Conservation (phyloP, 2,113 vertebrate genomes). For the Gallinago jamesoni region DNA sequence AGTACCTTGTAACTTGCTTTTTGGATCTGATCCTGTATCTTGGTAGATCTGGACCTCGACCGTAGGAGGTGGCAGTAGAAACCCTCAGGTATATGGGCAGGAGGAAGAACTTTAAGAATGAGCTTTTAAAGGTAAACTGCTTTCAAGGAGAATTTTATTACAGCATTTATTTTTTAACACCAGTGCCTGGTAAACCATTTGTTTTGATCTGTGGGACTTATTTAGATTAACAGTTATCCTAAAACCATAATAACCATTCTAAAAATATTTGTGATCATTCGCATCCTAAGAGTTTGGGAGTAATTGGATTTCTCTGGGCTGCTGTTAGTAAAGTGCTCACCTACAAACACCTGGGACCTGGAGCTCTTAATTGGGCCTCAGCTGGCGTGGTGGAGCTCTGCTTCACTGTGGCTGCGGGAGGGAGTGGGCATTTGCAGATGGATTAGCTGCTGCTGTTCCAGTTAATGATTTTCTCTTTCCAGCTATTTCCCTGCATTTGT, state of each 20-base stretch:
- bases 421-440: background rate
- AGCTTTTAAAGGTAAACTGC: background rate
- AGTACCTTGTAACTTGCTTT: background rate
- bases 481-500: background rate
- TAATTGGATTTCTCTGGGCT: conserved; percentile 1
- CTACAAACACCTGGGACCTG: background rate
- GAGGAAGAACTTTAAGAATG: background rate
- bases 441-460: background rate
- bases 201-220: conserved; percentile 23
- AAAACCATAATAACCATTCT: background rate
- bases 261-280: background rate
- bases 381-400: background rate
- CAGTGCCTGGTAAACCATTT: background rate
- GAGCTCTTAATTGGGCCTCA: background rate
- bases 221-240: conserved; percentile 30
- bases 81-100: background rate
- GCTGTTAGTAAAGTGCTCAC: background rate
- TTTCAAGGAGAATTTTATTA: conserved; percentile 25
- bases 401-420: background rate
- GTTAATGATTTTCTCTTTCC: background rate
- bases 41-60: background rate
- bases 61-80: background rate
- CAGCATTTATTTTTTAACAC: background rate
- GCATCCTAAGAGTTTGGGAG: background rate
- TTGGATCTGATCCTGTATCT: background rate